Evolutionary conservation across 1,140 invertebrate species (phyloP).

Genomic region (Vollenhovia emeryi): DNA sequence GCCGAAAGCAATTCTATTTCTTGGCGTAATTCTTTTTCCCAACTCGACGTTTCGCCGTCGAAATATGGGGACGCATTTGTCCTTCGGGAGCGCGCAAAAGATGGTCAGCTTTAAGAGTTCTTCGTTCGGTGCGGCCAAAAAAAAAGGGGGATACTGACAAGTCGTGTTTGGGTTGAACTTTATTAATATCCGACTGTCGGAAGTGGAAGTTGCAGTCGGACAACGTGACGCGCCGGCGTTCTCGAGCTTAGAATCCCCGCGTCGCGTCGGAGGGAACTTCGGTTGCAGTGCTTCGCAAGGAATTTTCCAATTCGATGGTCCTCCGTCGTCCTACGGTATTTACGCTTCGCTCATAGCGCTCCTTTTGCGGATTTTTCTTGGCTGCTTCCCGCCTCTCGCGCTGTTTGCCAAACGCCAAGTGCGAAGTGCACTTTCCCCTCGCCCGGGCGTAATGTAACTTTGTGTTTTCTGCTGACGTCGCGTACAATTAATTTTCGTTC

Average conservation of each 20-base stretch:
- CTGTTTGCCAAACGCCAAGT: slow-evolving; percentile 55
- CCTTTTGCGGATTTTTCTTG: slow-evolving; percentile 52
- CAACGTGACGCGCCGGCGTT: slow-evolving; percentile 40
- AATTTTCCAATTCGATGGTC: slow-evolving; percentile 57
- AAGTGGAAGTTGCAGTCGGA: slow-evolving; percentile 37
- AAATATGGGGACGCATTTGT: slow-evolving; percentile 60
- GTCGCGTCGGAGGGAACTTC: slow-evolving; percentile 31
- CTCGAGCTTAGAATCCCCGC: slow-evolving; percentile 12
- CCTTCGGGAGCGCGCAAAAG: background rate
- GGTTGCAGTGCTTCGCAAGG: slow-evolving; percentile 23
- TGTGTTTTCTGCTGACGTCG: slow-evolving; percentile 50
- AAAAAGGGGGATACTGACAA: slow-evolving; percentile 40
- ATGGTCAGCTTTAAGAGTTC: slow-evolving; percentile 61
- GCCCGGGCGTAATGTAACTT: slow-evolving; percentile 25
- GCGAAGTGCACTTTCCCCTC: slow-evolving; percentile 36
- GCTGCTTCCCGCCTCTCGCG: background rate
- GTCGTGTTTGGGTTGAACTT: slow-evolving; percentile 55
- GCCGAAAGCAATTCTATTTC: background rate
- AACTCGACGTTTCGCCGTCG: background rate
- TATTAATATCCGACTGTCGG: slow-evolving; percentile 69
- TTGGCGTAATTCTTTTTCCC: slow-evolving; percentile 27
- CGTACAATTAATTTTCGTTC: slow-evolving; percentile 36
- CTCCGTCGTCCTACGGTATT: slow-evolving; percentile 39
- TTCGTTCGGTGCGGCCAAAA: slow-evolving; percentile 1
- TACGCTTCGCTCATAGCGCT: slow-evolving; percentile 40